Evolutionary conservation across 2,113 vertebrate genomes (phyloP).

Genomic region (human): DNA sequence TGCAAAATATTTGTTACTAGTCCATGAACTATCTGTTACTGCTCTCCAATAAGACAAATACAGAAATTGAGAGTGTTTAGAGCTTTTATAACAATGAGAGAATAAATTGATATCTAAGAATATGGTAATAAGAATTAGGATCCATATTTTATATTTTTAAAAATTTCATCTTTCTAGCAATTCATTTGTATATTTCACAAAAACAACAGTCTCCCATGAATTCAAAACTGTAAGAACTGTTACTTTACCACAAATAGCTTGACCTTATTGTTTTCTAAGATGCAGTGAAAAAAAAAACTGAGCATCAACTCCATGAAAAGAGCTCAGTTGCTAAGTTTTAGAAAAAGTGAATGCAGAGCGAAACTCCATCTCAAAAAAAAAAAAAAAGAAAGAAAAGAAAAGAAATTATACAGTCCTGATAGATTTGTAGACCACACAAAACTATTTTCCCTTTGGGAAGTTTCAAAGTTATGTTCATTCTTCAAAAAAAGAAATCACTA

Average conservation of each 20-base stretch:
- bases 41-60: background rate
- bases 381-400: background rate
- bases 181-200: slow-evolving; percentile 2
- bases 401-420: background rate
- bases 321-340: background rate
- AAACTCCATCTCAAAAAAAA: no score
- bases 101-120: background rate
- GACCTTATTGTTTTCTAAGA: background rate
- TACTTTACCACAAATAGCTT: background rate
- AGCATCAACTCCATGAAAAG: background rate
- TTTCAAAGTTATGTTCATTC: slow-evolving; percentile 24
- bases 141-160: background rate
- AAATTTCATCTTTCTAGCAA: slow-evolving; percentile 29
- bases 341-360: background rate
- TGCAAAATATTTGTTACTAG: background rate
- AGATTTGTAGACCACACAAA: background rate
- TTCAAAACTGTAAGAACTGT: background rate
- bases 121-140: background rate
- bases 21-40: background rate
- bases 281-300: background rate
- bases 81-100: slow-evolving; percentile 24
- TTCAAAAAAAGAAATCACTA: slow-evolving; percentile 42
- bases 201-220: background rate
- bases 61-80: background rate
- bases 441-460: background rate